These are phyloP conservation scores for Orchesellides sinensis DNA, from an alignment of 2,888 invertebrate species.

Conservation along the genomic window DNA sequence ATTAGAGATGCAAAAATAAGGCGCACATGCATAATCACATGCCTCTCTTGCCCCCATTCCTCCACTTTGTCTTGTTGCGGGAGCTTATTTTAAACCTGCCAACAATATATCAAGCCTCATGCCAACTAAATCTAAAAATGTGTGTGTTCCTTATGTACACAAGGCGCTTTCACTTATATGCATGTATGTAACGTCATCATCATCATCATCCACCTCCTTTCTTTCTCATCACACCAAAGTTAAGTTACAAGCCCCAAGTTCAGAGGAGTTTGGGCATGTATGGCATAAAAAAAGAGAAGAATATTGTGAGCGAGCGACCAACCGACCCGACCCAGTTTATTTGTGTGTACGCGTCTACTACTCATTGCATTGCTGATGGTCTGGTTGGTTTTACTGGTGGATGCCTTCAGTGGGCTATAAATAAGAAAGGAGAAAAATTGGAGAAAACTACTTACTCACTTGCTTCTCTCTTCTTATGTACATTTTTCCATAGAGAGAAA, in stretches of 20 bases:
- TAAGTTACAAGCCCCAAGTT: conserved; percentile 43
- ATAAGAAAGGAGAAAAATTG: conserved; percentile 56
- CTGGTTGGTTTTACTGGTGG: background rate
- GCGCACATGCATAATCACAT: conserved; percentile 20
- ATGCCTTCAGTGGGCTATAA: conserved; percentile 59
- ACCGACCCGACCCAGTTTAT: conserved; percentile 40
- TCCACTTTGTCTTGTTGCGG: too few species aligned
- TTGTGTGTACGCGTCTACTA: conserved; percentile 6
- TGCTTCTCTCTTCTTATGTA: conserved; percentile 8
- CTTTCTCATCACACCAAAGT: background rate
- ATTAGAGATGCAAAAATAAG: too few species aligned
- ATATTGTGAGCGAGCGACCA: background rate
- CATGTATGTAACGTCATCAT: conserved; percentile 28
- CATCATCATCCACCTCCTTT: too few species aligned
- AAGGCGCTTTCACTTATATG: too few species aligned
- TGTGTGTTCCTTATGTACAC: conserved; percentile 25
- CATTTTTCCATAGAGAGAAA: background rate
- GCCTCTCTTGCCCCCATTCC: background rate
- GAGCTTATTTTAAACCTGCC: conserved; percentile 25
- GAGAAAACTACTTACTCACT: conserved; percentile 62
- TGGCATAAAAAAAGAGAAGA: background rate
- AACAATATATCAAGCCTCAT: conserved; percentile 24
- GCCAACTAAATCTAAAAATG: conserved; percentile 35
- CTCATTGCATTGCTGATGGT: conserved; percentile 3
- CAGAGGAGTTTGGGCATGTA: too few species aligned